A percentile compares a stretch with the other conserved stretches of the same genome.
phyloP scores from a whole-genome alignment of 2,113 vertebrate species.

The Hirundichthys speculiger region DNA sequence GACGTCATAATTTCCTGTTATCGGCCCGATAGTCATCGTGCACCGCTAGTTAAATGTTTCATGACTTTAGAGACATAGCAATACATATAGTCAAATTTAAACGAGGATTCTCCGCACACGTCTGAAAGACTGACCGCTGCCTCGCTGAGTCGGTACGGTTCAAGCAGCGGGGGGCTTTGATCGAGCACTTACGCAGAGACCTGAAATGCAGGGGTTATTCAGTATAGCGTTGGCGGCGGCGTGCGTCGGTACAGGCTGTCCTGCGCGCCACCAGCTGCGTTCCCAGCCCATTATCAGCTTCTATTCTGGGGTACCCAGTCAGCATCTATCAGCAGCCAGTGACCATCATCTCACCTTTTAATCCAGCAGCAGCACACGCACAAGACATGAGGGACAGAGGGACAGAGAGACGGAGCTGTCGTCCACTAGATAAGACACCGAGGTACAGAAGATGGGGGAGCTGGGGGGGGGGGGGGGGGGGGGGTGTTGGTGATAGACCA shows the following conservation, averaged over 20 bases:
- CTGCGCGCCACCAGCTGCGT: constrained; percentile 40
- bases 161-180: not conserved
- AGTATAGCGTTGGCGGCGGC: not conserved
- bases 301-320: constrained; percentile 67
- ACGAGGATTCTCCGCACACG: not conserved
- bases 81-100: too few relatives aligned
- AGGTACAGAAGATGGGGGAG: constrained; percentile 2
- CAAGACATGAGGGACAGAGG: constrained; percentile 8
- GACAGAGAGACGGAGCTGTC: constrained; percentile 21
- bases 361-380: constrained; percentile 44
- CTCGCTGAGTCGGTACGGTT: not conserved
- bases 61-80: too few relatives aligned
- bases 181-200: constrained; percentile 15
- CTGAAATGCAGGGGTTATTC: constrained; percentile 23
- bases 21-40: too few relatives aligned
- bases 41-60: too few relatives aligned
- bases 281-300: constrained; percentile 60
- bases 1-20: too few relatives aligned
- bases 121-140: not conserved
- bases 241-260: constrained; percentile 29
- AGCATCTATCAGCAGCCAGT: constrained; percentile 67
- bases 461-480: constrained; percentile 11
- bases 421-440: constrained; percentile 34
- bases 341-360: constrained; percentile 74
- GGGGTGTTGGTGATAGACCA: constrained; percentile 55